Evolutionary conservation across 2,113 vertebrate genomes (phyloP), one percentile per base, ranked within the genome.

Genomic region (Clarias batrachus): DNA sequence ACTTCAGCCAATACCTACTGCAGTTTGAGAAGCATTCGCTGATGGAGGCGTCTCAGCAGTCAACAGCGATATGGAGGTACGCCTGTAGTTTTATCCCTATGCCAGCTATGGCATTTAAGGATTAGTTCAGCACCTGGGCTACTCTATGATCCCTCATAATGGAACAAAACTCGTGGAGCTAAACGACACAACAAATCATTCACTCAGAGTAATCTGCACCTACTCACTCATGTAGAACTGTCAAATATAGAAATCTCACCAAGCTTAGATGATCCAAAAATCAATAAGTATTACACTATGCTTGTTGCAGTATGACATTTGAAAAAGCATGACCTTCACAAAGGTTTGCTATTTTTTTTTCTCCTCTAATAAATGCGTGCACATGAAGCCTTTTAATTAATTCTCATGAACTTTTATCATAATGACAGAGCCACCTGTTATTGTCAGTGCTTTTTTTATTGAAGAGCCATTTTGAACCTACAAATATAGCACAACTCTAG

Each of bases 111-210:
- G 81, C 87, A 82, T 88, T 83, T 79, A 71, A 84, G 84, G 85
- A 84, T 88, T 88, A 86, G 71, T 83, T 88, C 37, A 71, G 62
- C 89, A 90, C 85, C 87, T 85, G 85, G 81, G 80, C 82, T 37
- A 71, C 81, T 90, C 57, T 84, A 79, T 88, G 84, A 88, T 86
- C 85, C 52, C 52, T 84, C 66, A 60, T 68, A 83, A 82, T 59
- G 60, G 81, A 89, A 63, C 65, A 17, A 63, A 74, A 86, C 21
- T 56, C 81, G 48, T 60, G 57, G 54, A 65, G 57, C 54, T 56
- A 27, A 82, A 66, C 79, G 54, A 76, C 21, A 70, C 83, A 85
- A 87, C 78, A 79, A 81, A 81, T 68, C 71, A 54, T 71, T 85
- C 83, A 85, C 37, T 73, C 33, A 86, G 41, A 86, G 82, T 77